phyloP scores from a whole-genome alignment of 2,797 vertebrate species.

The Rhadinocentrus ornatus region DNA sequence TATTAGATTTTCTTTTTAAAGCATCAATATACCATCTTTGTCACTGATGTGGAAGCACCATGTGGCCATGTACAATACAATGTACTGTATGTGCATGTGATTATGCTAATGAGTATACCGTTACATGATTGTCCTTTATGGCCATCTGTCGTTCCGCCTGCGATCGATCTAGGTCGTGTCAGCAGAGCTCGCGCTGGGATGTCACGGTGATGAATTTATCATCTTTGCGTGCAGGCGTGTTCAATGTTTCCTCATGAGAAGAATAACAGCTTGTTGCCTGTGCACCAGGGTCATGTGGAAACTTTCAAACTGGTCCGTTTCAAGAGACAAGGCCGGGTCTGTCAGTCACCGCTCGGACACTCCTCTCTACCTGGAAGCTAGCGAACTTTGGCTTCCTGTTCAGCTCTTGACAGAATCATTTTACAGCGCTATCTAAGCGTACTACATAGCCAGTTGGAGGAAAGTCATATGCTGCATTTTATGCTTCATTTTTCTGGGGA shows the following conservation, averaged over 20 bases:
- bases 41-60: slow-evolving; percentile 31
- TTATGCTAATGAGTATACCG: slow-evolving; percentile 79
- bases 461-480: not conserved
- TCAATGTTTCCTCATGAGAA: slow-evolving; percentile 54
- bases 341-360: slow-evolving; percentile 25
- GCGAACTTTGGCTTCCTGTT: slow-evolving; percentile 23
- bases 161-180: slow-evolving; percentile 80
- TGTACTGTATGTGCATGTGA: slow-evolving; percentile 59
- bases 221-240: slow-evolving; percentile 52
- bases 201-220: slow-evolving; percentile 74
- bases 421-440: not conserved
- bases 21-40: slow-evolving; percentile 38
- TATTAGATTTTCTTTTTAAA: slow-evolving; percentile 28
- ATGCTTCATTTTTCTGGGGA: not conserved
- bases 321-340: slow-evolving; percentile 57
- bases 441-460: not conserved
- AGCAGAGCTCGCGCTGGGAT: slow-evolving; percentile 60
- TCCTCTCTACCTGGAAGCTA: slow-evolving; percentile 39
- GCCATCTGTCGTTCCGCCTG: slow-evolving; percentile 79
- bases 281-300: slow-evolving; percentile 40
- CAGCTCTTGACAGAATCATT: not conserved
- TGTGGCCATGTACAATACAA: slow-evolving; percentile 54
- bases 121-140: slow-evolving; percentile 82
- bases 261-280: slow-evolving; percentile 55
- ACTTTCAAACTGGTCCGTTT: slow-evolving; percentile 47